A percentile compares a stretch with the other conserved stretches of the same genome.
Conservation (phyloP, 2,113 vertebrate species). For the Elgaria multicarinata region DNA sequence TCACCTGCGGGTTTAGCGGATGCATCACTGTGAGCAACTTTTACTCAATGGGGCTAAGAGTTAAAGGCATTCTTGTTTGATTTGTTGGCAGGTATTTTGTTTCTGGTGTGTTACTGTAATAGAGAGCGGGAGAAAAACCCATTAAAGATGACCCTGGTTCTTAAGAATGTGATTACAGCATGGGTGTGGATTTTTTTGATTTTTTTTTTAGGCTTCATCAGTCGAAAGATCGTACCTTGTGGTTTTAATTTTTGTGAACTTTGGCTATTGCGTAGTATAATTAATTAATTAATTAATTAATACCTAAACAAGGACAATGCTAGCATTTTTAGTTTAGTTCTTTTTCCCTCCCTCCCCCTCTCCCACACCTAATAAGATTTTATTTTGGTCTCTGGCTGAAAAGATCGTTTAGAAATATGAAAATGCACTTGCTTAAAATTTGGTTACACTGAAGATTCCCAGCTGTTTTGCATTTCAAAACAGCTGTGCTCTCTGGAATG, state of each 20-base stretch:
- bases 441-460: constrained; percentile 70
- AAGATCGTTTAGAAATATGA: constrained; percentile 68
- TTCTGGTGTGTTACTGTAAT: not conserved
- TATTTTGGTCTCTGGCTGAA: constrained; percentile 62
- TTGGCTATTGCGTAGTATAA: too few species aligned
- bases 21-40: not conserved
- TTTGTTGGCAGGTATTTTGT: not conserved
- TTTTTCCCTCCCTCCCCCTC: too few species aligned
- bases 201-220: not conserved
- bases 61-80: too few species aligned
- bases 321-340: not conserved
- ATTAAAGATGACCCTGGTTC: not conserved
- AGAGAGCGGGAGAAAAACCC: not conserved
- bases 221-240: too few species aligned
- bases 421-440: constrained; percentile 73
- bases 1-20: not conserved
- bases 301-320: too few species aligned
- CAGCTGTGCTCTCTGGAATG: constrained; percentile 63
- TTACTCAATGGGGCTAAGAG: not conserved
- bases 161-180: not conserved
- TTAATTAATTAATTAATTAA: too few species aligned
- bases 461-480: constrained; percentile 75
- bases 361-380: constrained; percentile 53
- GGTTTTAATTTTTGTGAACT: too few species aligned
- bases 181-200: not conserved